Conservation (phyloP, 2,113 vertebrate genomes). For the Nannospalax galili region DNA sequence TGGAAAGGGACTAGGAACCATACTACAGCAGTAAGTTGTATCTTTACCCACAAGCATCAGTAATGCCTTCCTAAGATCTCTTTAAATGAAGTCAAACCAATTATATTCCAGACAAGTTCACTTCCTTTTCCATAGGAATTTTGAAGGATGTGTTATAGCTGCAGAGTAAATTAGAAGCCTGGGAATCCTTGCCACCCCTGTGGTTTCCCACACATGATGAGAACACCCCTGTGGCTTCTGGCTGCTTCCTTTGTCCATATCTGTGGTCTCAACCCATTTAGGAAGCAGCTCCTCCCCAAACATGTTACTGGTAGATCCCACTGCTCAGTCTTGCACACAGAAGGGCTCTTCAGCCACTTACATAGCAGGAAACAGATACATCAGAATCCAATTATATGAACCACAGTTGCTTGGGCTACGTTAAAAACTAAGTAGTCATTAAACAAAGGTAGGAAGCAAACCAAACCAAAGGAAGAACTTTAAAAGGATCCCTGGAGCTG, state of each 20-base stretch:
- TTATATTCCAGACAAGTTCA: conserved; percentile 11
- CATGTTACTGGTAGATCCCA: not conserved
- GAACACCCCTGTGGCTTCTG: conserved; percentile 52
- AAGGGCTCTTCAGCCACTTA: conserved; percentile 7
- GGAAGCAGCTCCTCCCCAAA: conserved; percentile 50
- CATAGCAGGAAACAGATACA: not conserved
- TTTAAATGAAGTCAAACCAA: conserved; percentile 28
- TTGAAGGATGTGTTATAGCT: conserved; percentile 47
- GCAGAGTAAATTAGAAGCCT: not conserved
- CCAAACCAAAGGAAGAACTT: conserved; percentile 3
- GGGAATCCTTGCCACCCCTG: conserved; percentile 33
- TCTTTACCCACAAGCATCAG: not conserved
- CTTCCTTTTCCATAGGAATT: conserved; percentile 54
- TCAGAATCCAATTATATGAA: not conserved
- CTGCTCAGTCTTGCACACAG: not conserved
- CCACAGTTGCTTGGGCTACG: not conserved
- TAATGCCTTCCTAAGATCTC: not conserved
- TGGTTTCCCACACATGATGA: conserved; percentile 57
- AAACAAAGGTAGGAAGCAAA: not conserved
- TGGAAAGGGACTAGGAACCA: not conserved
- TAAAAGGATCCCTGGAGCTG: not conserved
- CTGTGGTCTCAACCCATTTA: conserved; percentile 43
- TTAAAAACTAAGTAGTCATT: conserved; percentile 43
- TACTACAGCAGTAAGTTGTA: not conserved
- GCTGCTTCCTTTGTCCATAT: not conserved